A percentile compares a stretch with the other conserved stretches of the same genome.
Conservation (phyloP, 2,113 vertebrate species). For the Epinephelus moara region DNA sequence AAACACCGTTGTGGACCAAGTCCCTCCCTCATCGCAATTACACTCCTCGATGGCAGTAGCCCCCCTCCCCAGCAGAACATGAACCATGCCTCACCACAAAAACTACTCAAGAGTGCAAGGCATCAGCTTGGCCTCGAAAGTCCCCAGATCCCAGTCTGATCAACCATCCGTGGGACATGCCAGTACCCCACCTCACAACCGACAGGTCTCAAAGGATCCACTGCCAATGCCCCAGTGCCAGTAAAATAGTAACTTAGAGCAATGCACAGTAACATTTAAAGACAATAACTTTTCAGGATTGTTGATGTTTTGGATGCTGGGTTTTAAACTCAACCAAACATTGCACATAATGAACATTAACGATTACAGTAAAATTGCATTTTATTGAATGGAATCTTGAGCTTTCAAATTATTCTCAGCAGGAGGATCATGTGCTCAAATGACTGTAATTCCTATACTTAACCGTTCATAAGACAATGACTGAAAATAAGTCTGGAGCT, state of each 20-base stretch:
- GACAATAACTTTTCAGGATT: not conserved
- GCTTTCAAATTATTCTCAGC: constrained; percentile 14
- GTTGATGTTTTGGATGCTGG: not conserved
- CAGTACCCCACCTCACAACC: no score
- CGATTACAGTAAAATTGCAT: not conserved
- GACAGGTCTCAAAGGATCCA: no score
- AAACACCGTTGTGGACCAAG: no score
- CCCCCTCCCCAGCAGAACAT: no score
- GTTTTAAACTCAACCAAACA: not conserved
- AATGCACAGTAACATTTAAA: not conserved
- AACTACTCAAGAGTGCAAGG: no score
- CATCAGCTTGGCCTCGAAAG: no score
- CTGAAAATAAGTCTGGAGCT: constrained; percentile 1
- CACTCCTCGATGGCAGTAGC: no score
- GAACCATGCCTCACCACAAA: no score
- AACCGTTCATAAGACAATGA: not conserved
- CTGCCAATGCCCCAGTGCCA: no score
- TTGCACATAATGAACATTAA: not conserved
- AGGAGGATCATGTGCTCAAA: constrained; percentile 30
- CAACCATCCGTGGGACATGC: no score
- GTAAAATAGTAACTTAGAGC: not conserved
- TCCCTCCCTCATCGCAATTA: no score
- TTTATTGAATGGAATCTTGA: constrained; percentile 13
- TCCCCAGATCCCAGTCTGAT: no score
- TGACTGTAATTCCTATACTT: constrained; percentile 15